Evolutionary conservation across 2,797 vertebrate genomes (phyloP), one percentile per base, ranked within the genome.

Genomic region (Sebastes itinus): DNA sequence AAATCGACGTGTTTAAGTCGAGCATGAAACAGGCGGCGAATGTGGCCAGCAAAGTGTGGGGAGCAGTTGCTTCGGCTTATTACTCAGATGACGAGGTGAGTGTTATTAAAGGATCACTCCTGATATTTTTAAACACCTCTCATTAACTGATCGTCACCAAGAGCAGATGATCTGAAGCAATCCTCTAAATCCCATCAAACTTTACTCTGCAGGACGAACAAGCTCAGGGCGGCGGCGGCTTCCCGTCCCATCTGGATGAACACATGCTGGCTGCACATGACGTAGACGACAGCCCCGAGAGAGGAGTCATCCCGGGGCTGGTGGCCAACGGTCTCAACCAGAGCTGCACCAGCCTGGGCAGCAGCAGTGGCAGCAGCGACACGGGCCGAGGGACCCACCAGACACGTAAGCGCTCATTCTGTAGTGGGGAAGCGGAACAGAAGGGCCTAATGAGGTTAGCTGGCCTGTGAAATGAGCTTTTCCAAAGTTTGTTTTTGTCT

Each of bases 11-110:
- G 82, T 92, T 99, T 0, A 99, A 97, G 85, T 98, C 97, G 0
- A 68, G 99, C 88, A 97, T 99, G 98, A 99, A 99, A 87, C 98
- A 99, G 92, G 98, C 98, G 2, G 98, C 97, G 13, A 99, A 92
- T 14, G 98, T 98, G 35, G 99, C 98, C 87, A 99, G 97, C 89
- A 99, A 99, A 91, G 84, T 99, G 95, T 99, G 97, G 98, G 98
- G 93, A 25, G 97, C 95, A 1, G 96, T 99, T 46, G 95, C 97
- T 1, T 97, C 97, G 1, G 97, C 97, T 1, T 99, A 65, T 80
- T 97, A 98, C 91, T 97, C 98, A 0, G 98, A 99, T 75, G 98
- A 99, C 11, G 98, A 99, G 97, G 99, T 97, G 91, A 96, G 97
- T 83, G 42, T 49, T 12, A 1, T 9, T 18, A n/a, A 66, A 30